A percentile compares a stretch with the other conserved stretches of the same genome.
These are phyloP conservation scores for Nasonovia ribisnigri DNA, from an alignment of 2,888 invertebrate genomes.

Conservation along the genomic window DNA sequence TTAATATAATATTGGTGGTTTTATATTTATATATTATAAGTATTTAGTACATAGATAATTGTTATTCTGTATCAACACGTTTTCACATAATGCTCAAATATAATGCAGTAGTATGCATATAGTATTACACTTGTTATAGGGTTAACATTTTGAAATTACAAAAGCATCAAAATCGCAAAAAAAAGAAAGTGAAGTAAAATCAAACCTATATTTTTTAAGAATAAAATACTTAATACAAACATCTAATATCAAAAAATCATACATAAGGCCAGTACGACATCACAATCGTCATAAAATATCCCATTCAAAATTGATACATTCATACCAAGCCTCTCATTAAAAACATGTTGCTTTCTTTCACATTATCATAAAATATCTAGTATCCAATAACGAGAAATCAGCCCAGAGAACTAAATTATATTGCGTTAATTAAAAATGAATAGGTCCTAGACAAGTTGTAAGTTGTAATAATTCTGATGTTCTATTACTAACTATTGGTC, in stretches of 20 bases:
- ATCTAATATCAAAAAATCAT: neutral
- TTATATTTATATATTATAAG: neutral
- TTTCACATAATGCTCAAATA: neutral
- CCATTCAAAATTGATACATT: neutral
- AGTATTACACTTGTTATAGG: too few relatives aligned
- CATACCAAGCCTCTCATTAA: neutral
- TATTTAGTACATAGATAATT: neutral
- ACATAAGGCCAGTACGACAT: too few relatives aligned
- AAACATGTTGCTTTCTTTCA: neutral
- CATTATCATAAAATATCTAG: neutral
- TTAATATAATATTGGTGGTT: neutral
- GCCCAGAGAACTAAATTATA: neutral
- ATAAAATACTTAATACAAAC: neutral
- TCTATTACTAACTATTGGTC: neutral
- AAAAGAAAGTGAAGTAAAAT: too few relatives aligned
- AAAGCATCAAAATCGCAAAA: too few relatives aligned
- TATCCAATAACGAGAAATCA: neutral
- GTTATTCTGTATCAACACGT: neutral
- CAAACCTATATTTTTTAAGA: neutral
- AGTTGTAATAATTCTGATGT: neutral
- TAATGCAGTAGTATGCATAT: neutral
- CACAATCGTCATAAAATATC: neutral
- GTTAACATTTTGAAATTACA: too few relatives aligned
- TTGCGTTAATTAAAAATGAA: neutral
- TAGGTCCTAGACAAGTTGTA: neutral